Base-by-base conservation (phyloP, 2,113 vertebrate species). In the Phrynocephalus versicolor region DNA sequence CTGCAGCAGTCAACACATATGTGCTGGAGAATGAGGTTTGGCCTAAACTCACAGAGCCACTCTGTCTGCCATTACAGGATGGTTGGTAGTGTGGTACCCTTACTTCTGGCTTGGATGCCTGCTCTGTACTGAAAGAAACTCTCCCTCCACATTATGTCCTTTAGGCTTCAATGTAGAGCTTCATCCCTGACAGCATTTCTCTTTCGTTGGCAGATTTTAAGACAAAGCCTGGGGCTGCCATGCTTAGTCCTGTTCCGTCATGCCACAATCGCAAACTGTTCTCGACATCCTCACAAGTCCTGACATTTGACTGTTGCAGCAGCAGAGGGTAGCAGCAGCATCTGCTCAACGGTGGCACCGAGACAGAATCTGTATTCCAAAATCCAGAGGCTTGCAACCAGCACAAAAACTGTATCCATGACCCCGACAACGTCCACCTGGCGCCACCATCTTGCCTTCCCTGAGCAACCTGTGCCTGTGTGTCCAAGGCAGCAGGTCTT, bases 381-480 rank as follows among this genome's bases (percentile, higher is more conserved):
- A 69, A 85, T 41, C 70, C 72, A 82, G 33, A 87, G 72, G 35
- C 81, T 78, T 79, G 19, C 87, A 89, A 91, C 64, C 81, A 87
- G 89, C 81, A 67, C 72, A 89, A 79, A 86, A 79, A 86, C 83
- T 87, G 85, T 62, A 88, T 91, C 81, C 91, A 91, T 73, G 87
- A 88, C 87, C n/a, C n/a, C 87, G 90, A 91, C 87, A 45, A 86
- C 69, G 90, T 88, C 88, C 86, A 91, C 87, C 90, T 67, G 30
- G 90, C 87, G 91, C 93, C 91, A 89, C 87, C 87, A 88, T 87
- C 92, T 91, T 90, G 89, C 92, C 75, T 89, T 93, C 92, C 92
- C 88, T 88, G 92, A 94, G 90, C 91, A 92, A 72, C 81, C 90
- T 91, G 85, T 71, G 79, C 41, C 35, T 89, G 83, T 78, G 87